Evolutionary conservation across 37 sponge, comb jelly and placozoan genomes (phyloP).

Genomic region (Aphrocallistes beatrix): DNA sequence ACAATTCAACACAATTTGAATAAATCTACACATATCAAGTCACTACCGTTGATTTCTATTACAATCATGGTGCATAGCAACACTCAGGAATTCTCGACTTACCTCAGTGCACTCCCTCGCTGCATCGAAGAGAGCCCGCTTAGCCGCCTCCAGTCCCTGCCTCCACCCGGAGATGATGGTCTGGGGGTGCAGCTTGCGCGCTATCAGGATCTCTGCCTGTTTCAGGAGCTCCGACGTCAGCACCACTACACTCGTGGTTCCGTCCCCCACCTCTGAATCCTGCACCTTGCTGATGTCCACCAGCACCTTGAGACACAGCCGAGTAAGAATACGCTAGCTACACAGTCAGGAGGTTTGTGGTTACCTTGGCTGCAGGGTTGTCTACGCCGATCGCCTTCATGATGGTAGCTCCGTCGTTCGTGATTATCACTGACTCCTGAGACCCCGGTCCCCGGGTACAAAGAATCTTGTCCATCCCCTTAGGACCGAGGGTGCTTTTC

Average conservation of each 20-base stretch:
- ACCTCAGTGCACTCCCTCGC: slow-evolving; percentile 64
- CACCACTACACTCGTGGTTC: slow-evolving; percentile 95
- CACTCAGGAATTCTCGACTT: too few species aligned
- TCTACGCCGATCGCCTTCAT: slow-evolving; percentile 89
- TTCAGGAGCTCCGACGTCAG: slow-evolving; percentile 89
- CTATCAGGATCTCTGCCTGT: slow-evolving; percentile 82
- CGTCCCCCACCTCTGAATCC: slow-evolving; percentile 97
- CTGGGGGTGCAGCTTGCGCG: slow-evolving; percentile 85
- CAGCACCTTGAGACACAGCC: not conserved
- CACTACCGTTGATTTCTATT: too few species aligned
- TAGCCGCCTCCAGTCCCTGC: slow-evolving; percentile 58
- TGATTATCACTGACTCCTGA: slow-evolving; percentile 37
- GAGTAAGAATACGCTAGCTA: not conserved
- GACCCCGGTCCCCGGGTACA: not conserved
- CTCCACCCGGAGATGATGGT: slow-evolving; percentile 89
- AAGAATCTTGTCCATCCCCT: slow-evolving; percentile 77
- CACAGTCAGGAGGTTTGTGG: not conserved
- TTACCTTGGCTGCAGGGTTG: slow-evolving; percentile 91
- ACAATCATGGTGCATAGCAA: too few species aligned
- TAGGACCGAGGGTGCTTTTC: slow-evolving; percentile 94
- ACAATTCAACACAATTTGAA: too few species aligned
- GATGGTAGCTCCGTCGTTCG: slow-evolving; percentile 97
- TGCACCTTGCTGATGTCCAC: slow-evolving; percentile 88
- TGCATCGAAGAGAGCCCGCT: slow-evolving; percentile 54
- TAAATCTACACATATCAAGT: too few species aligned